Base-by-base conservation (phyloP, 2,113 vertebrate species). In the Pyxicephalus adspersus region DNA sequence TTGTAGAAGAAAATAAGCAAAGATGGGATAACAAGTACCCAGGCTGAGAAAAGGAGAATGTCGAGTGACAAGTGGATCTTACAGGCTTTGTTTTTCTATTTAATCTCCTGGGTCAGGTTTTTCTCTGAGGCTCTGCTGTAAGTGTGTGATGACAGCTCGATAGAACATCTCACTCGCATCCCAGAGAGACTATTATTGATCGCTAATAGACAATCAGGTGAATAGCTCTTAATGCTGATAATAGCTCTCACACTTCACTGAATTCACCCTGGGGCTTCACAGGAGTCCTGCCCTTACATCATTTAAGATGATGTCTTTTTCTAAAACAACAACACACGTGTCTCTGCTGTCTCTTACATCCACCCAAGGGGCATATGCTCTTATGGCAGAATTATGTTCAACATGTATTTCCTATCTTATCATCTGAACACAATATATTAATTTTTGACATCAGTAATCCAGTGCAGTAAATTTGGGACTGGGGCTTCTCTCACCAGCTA, bases 161-260 rank as follows among this genome's bases (percentile, higher is more conserved):
- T 80, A 70, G 31, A 80, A 80, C 77, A 80, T 71, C 77, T 80
- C 77, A 71, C 77, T 80, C 45, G 65, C 58, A 60, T 80, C 66
- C 77, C 65, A 34, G 55, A 80, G 77, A 80, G 68, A 68, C 77
- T 61, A 28, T 29, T 80, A 80, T 80, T 80, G 77, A 80, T 80
- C 54, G 55, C 55, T 31, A 71, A 51, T 22, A 80, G 77, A 80
- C 77, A 80, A 80, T 80, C 77, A 80, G 38, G 77, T 80, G 77
- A 80, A 80, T 80, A 31, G 77, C 66, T 63, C 66, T 63, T 80
- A 72, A 71, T 80, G 55, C 77, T 80, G 77, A 80, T 80, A 80
- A 71, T 80, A 67, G 66, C 45, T 72, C 77, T 80, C 66, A 80
- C 77, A 80, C 77, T 71, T 63, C 77, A 71, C 77, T 71, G 66